Percentiles rank a stretch among this genome's conserved stretches.
phyloP scores from a whole-genome alignment of 2,888 invertebrate species.

The Ophonus ardosiacus region DNA sequence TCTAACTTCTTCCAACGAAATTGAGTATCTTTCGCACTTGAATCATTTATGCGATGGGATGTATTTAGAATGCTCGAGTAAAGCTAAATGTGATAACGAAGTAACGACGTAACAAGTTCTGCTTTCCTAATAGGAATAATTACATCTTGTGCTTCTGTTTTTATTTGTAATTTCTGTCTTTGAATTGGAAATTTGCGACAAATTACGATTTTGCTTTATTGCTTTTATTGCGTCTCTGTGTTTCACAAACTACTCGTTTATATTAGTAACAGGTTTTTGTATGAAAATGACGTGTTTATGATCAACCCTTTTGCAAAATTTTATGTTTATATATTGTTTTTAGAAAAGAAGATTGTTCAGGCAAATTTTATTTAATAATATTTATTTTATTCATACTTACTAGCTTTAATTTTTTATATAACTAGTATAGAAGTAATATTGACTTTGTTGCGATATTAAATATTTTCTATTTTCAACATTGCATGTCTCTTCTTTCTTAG shows the following conservation, averaged over 20 bases:
- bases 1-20: slow-evolving; percentile 16
- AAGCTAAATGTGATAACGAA: slow-evolving; percentile 42
- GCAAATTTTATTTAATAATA: no score
- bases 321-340: neutral
- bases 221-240: neutral
- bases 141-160: slow-evolving; percentile 20
- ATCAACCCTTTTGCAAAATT: neutral
- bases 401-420: no score
- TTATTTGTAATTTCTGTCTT: slow-evolving; percentile 31
- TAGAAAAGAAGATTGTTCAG: no score
- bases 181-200: slow-evolving; percentile 4
- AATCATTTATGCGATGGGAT: slow-evolving; percentile 25
- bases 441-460: no score
- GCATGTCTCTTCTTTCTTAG: no score
- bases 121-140: slow-evolving; percentile 14
- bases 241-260: slow-evolving; percentile 15
- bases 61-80: slow-evolving; percentile 48
- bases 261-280: neutral
- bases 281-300: no score
- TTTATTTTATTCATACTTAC: no score
- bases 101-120: slow-evolving; percentile 35
- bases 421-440: no score
- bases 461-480: no score
- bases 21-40: slow-evolving; percentile 37
- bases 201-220: neutral